Conservation (phyloP, 2,113 vertebrate genomes). For the Corythornis vintsioides region DNA sequence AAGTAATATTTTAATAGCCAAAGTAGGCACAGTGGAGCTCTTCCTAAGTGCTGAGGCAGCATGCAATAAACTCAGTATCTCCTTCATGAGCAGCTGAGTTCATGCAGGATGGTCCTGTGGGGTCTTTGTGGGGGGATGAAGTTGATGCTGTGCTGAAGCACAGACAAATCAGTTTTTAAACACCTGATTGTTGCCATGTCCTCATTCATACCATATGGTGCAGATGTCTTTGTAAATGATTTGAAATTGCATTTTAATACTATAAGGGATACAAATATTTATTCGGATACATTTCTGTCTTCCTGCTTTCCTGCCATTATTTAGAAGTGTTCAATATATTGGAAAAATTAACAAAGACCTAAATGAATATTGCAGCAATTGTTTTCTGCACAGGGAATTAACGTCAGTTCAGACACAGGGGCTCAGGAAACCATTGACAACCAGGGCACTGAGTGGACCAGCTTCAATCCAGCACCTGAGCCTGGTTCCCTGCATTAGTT, state of each 20-base stretch:
- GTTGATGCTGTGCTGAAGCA: neutral
- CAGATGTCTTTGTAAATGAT: neutral
- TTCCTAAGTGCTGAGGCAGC: slow-evolving; percentile 6
- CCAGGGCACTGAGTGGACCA: neutral
- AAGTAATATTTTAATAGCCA: slow-evolving; percentile 24
- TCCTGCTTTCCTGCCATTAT: neutral
- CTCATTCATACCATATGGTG: neutral
- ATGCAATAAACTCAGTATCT: neutral
- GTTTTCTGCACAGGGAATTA: neutral
- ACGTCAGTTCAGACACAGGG: neutral
- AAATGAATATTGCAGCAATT: neutral
- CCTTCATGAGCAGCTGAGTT: neutral
- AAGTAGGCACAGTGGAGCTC: neutral
- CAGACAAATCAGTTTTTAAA: neutral
- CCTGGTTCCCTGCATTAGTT: neutral
- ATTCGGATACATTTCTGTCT: neutral
- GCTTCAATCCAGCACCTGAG: neutral
- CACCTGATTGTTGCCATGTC: neutral
- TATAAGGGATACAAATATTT: neutral
- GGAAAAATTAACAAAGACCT: neutral
- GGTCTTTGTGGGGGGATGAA: neutral
- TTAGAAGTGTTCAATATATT: neutral
- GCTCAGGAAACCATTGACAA: neutral
- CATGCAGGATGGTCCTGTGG: neutral
- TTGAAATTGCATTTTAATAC: neutral